phyloP scores from a whole-genome alignment of 2,797 vertebrate genomes.

The Xenentodon cancila region DNA sequence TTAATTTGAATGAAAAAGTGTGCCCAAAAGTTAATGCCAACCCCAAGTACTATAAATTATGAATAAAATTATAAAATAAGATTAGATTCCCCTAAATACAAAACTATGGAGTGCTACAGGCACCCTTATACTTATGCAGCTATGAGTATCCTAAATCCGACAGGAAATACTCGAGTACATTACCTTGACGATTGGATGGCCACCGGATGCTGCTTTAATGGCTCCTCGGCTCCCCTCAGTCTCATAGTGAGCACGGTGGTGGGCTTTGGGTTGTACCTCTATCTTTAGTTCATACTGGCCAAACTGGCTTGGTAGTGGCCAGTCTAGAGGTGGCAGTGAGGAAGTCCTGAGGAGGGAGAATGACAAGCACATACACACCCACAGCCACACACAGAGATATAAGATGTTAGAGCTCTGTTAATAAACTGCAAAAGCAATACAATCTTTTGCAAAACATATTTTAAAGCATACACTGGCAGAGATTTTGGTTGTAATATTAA shows the following conservation, averaged over 20 bases:
- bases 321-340: conserved; percentile 96
- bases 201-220: conserved; percentile 93
- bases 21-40: too few relatives aligned
- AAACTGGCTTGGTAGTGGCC: conserved; percentile 94
- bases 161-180: conserved; percentile 36
- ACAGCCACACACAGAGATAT: conserved; percentile 37
- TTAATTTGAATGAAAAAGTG: too few relatives aligned
- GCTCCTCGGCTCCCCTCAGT: conserved; percentile 98
- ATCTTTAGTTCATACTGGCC: conserved; percentile 97
- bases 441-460: not conserved
- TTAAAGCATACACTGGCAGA: not conserved
- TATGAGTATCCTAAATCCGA: not conserved
- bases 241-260: conserved; percentile 98
- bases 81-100: too few relatives aligned
- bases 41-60: too few relatives aligned
- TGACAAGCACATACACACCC: conserved; percentile 40
- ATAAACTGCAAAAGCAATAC: not conserved
- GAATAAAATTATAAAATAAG: not conserved
- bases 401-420: conserved; percentile 10
- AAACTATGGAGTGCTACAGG: too few relatives aligned
- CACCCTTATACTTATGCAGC: not conserved
- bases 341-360: conserved; percentile 87
- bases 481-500: too few relatives aligned
- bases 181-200: conserved; percentile 98
- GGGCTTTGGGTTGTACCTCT: conserved; percentile 98